Evolutionary conservation across 2,113 vertebrate species (phyloP).

Genomic region (Eulemur macaco): DNA sequence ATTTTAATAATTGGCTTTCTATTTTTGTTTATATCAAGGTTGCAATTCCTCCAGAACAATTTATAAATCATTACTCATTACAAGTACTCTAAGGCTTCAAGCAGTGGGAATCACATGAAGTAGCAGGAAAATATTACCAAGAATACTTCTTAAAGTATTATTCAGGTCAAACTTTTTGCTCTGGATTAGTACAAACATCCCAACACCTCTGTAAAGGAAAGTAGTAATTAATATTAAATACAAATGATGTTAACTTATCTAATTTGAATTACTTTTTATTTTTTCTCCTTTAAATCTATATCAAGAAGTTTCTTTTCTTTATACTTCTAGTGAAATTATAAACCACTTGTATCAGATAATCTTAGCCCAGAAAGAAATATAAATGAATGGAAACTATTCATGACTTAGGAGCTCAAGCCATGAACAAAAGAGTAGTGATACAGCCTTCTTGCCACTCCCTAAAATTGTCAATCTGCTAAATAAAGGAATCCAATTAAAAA

Average conservation of each 20-base stretch:
- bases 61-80: not conserved
- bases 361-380: not conserved
- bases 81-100: not conserved
- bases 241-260: not conserved
- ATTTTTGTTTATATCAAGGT: not conserved
- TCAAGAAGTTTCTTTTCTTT: not conserved
- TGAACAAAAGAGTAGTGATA: fast-evolving
- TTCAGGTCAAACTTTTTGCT: not conserved
- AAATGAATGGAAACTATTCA: not conserved
- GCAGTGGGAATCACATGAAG: not conserved
- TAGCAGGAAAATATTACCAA: not conserved
- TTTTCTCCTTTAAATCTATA: conserved; percentile 4
- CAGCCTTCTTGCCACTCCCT: not conserved
- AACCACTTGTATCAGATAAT: conserved; percentile 6
- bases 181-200: not conserved
- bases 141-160: not conserved
- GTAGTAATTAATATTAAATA: not conserved
- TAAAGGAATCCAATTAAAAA: not conserved
- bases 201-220: not conserved
- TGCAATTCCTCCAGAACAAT: not conserved
- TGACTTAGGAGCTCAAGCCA: not conserved
- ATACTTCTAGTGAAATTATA: not conserved
- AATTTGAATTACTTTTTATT: not conserved
- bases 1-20: not conserved
- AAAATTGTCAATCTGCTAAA: not conserved